Evolutionary conservation across 1,140 invertebrate genomes (phyloP).

Genomic region (Drosophila cardini): DNA sequence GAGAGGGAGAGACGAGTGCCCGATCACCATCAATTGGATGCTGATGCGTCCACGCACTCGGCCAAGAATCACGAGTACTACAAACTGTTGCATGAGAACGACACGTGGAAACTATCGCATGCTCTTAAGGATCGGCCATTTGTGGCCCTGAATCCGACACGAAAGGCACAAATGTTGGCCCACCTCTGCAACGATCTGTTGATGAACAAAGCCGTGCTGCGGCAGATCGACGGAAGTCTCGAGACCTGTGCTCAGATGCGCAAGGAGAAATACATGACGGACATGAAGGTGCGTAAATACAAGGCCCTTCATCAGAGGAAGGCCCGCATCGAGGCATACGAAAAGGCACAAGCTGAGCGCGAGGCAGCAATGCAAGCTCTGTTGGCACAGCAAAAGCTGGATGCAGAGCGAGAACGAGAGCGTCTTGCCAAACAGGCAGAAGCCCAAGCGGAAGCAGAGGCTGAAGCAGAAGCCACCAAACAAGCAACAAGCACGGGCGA

Average conservation of each 20-base stretch:
- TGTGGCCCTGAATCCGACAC: slow-evolving; percentile 92
- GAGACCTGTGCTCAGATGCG: slow-evolving; percentile 91
- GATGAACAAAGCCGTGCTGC: slow-evolving; percentile 94
- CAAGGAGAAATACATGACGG: slow-evolving; percentile 92
- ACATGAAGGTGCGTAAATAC: slow-evolving; percentile 95
- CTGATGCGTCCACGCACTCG: slow-evolving; percentile 86
- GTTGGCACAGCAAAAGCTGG: slow-evolving; percentile 73
- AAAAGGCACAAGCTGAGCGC: slow-evolving; percentile 86
- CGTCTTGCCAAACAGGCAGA: slow-evolving; percentile 66
- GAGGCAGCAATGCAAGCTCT: slow-evolving; percentile 78
- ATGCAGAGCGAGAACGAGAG: slow-evolving; percentile 61
- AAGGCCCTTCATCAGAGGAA: slow-evolving; percentile 90
- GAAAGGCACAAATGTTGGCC: slow-evolving; percentile 94
- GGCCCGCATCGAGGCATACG: slow-evolving; percentile 89
- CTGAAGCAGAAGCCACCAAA: slow-evolving; percentile 49
- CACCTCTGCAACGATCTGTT: slow-evolving; percentile 97
- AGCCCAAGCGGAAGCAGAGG: slow-evolving; percentile 47
- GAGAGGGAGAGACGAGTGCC: slow-evolving; percentile 91
- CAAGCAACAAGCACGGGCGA: slow-evolving; percentile 24
- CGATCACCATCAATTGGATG: slow-evolving; percentile 91
- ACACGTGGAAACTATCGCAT: slow-evolving; percentile 89
- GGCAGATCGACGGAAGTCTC: slow-evolving; percentile 91
- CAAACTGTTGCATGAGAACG: slow-evolving; percentile 90
- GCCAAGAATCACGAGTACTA: slow-evolving; percentile 92
- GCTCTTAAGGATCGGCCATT: slow-evolving; percentile 92